These are phyloP conservation scores for Lacanobia oleracea DNA, from an alignment of 2,888 invertebrate genomes.

Conservation along the genomic window DNA sequence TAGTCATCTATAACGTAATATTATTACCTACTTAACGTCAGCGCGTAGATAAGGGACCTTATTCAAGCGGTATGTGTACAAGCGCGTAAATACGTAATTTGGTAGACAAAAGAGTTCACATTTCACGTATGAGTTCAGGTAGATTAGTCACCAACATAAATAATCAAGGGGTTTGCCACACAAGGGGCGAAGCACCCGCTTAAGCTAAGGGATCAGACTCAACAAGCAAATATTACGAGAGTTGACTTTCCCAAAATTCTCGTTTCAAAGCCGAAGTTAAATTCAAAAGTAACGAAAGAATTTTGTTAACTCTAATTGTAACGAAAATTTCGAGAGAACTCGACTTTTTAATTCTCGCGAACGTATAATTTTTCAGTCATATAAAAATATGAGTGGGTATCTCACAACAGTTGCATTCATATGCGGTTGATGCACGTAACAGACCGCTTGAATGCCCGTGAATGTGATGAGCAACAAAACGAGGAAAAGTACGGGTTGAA, in stretches of 20 bases:
- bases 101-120: conserved; percentile 47
- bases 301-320: conserved; percentile 32
- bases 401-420: conserved; percentile 65
- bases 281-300: conserved; percentile 46
- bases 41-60: conserved; percentile 20
- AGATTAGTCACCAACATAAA: conserved; percentile 65
- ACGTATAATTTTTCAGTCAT: conserved; percentile 42
- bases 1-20: conserved; percentile 32
- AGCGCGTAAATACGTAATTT: conserved; percentile 28
- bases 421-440: conserved; percentile 66
- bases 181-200: conserved; percentile 42
- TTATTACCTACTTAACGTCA: conserved; percentile 20
- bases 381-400: conserved; percentile 51
- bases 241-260: conserved; percentile 37
- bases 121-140: conserved; percentile 45
- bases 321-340: conserved; percentile 7
- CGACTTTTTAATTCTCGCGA: conserved; percentile 47
- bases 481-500: conserved; percentile 66
- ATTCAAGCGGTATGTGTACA: conserved; percentile 10
- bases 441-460: conserved; percentile 67
- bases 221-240: conserved; percentile 38
- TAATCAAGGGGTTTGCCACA: conserved; percentile 61
- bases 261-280: conserved; percentile 37
- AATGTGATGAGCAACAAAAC: conserved; percentile 74
- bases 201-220: conserved; percentile 61